These are phyloP conservation scores for Cryptotermes secundus DNA, from an alignment of 1,140 invertebrate genomes.

Conservation along the genomic window DNA sequence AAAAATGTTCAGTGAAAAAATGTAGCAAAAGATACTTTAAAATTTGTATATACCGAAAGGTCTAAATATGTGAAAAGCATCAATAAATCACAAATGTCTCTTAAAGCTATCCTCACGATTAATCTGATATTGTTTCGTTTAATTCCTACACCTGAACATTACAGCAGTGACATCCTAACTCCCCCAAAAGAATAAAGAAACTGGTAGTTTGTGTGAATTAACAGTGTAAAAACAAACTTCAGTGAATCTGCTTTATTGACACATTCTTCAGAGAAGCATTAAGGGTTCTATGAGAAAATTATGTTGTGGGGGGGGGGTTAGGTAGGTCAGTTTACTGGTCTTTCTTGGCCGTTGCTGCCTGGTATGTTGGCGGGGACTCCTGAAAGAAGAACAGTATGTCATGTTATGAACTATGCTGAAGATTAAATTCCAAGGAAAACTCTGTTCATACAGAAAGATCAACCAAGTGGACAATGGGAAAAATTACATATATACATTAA, in stretches of 20 bases:
- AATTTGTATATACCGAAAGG: not conserved
- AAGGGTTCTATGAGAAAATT: not conserved
- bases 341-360: slow-evolving; percentile 59
- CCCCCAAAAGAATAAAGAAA: not conserved
- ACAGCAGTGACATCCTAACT: not conserved
- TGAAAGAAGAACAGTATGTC: slow-evolving; percentile 46
- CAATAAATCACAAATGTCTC: not conserved
- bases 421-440: not conserved
- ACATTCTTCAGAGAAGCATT: not conserved
- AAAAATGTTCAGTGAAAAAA: not conserved
- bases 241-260: too few species aligned
- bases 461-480: too few species aligned
- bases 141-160: not conserved
- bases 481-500: too few species aligned
- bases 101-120: not conserved
- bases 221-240: not conserved
- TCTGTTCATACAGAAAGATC: too few species aligned
- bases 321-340: slow-evolving; percentile 45
- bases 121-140: not conserved
- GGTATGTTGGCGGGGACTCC: slow-evolving; percentile 76
- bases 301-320: not conserved
- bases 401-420: not conserved
- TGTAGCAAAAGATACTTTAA: not conserved
- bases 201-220: not conserved
- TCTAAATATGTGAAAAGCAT: not conserved